A percentile compares a stretch with the other conserved stretches of the same genome.
phyloP scores from a whole-genome alignment of 2,797 vertebrate species.

The Xenentodon cancila region DNA sequence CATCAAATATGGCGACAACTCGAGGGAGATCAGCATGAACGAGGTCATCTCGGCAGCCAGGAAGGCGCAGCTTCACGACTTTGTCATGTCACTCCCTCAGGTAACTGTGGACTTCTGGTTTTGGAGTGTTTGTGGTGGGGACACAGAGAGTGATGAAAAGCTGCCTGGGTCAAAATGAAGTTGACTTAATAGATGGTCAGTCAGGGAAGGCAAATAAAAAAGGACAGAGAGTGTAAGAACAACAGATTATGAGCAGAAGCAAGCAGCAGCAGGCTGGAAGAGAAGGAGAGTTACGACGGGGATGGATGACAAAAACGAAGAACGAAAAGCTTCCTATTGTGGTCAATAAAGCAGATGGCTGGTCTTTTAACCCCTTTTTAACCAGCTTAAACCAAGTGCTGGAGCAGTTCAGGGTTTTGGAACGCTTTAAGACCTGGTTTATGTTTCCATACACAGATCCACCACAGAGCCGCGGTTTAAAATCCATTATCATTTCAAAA shows the following conservation, averaged over 20 bases:
- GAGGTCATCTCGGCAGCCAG: constrained; percentile 83
- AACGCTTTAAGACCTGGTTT: too few relatives aligned
- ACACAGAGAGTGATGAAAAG: not conserved
- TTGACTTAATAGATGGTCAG: not conserved
- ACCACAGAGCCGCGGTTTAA: too few relatives aligned
- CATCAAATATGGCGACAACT: constrained; percentile 88
- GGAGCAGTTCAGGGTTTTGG: too few relatives aligned
- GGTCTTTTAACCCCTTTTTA: too few relatives aligned
- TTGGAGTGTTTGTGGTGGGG: not conserved
- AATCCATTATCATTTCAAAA: too few relatives aligned
- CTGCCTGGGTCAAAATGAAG: not conserved
- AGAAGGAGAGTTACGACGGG: not conserved
- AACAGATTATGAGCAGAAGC: constrained; percentile 5
- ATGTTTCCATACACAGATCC: too few relatives aligned
- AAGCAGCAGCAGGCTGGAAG: not conserved
- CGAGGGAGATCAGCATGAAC: constrained; percentile 77
- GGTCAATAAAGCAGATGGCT: too few relatives aligned
- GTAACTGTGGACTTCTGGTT: constrained; percentile 52
- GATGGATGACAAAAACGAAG: too few relatives aligned
- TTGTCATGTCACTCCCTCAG: constrained; percentile 86
- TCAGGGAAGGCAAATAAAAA: constrained; percentile 3
- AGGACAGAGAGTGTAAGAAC: not conserved
- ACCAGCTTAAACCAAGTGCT: too few relatives aligned
- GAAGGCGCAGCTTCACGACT: constrained; percentile 87
- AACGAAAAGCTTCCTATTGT: too few relatives aligned